Evolutionary conservation across 2,113 vertebrate species (phyloP).

Genomic region (Andinoacara biseriatus): DNA sequence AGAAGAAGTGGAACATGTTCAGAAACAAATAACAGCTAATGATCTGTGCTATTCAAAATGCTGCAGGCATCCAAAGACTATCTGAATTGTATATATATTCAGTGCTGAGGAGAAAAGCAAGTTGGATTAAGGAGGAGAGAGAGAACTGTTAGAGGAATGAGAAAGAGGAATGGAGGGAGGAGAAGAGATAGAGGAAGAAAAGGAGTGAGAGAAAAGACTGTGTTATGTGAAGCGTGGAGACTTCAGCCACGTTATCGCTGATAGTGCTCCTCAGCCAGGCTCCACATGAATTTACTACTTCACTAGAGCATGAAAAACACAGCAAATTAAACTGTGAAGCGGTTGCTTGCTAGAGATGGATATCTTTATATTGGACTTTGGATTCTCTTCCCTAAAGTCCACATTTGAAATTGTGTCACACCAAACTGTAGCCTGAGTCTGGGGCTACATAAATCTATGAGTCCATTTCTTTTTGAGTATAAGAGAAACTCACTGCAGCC

Average conservation of each 20-base stretch:
- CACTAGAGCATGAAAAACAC: constrained; percentile 95
- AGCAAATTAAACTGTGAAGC: constrained; percentile 94
- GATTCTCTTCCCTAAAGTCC: constrained; percentile 79
- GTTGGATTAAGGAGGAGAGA: constrained; percentile 43
- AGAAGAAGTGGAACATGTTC: constrained; percentile 11
- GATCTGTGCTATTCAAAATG: constrained; percentile 33
- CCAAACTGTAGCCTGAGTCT: constrained; percentile 56
- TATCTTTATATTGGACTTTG: constrained; percentile 93
- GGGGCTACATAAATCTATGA: constrained; percentile 65
- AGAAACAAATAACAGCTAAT: constrained; percentile 58
- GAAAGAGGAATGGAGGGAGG: constrained; percentile 41
- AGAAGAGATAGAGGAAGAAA: constrained; percentile 63
- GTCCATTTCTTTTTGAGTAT: constrained; percentile 61
- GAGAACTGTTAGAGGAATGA: constrained; percentile 38
- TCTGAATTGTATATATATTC: constrained; percentile 55
- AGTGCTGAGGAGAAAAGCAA: constrained; percentile 39
- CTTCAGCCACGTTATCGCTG: constrained; percentile 91
- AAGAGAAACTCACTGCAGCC: constrained; percentile 41
- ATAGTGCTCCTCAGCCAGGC: constrained; percentile 88
- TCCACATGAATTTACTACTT: constrained; percentile 91
- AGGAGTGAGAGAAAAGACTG: constrained; percentile 78
- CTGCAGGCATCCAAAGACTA: constrained; percentile 30
- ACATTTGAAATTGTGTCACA: constrained; percentile 80
- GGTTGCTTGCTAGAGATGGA: constrained; percentile 89
- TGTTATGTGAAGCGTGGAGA: constrained; percentile 87